Percentiles rank a stretch among this genome's conserved stretches.
phyloP scores from a whole-genome alignment of 2,888 invertebrate genomes.

The Tillus elongatus region DNA sequence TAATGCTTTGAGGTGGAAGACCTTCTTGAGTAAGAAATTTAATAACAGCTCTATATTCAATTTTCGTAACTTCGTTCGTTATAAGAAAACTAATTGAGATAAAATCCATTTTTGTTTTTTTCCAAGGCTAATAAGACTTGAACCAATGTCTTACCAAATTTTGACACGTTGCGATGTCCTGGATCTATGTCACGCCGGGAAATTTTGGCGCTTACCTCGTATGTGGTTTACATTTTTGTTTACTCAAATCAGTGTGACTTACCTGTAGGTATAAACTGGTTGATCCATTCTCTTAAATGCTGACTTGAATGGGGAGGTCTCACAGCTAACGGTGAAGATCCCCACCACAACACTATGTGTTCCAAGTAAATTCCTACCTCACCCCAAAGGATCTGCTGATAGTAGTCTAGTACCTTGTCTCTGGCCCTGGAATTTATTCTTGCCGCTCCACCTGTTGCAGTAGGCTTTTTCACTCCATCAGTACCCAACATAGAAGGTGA shows the following conservation, averaged over 20 bases:
- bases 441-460: constrained; percentile 40
- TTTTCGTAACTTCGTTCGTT: too few relatives aligned
- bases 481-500: constrained; percentile 52
- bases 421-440: constrained; percentile 53
- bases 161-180: too few relatives aligned
- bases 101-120: too few relatives aligned
- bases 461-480: constrained; percentile 50
- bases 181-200: too few relatives aligned
- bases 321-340: constrained; percentile 60
- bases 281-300: constrained; percentile 56
- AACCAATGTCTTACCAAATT: too few relatives aligned
- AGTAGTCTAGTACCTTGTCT: constrained; percentile 57
- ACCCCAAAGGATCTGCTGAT: constrained; percentile 69
- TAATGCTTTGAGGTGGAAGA: too few relatives aligned
- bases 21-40: too few relatives aligned
- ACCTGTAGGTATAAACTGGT: constrained; percentile 52
- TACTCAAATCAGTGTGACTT: constrained; percentile 14
- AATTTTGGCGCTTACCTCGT: too few relatives aligned
- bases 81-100: too few relatives aligned
- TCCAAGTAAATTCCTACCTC: constrained; percentile 72
- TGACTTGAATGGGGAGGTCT: constrained; percentile 55
- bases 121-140: too few relatives aligned
- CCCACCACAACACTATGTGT: constrained; percentile 80
- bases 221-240: too few relatives aligned
- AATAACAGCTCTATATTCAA: too few relatives aligned